phyloP scores from a whole-genome alignment of 1,140 invertebrate species.

The Helicoverpa armigera region DNA sequence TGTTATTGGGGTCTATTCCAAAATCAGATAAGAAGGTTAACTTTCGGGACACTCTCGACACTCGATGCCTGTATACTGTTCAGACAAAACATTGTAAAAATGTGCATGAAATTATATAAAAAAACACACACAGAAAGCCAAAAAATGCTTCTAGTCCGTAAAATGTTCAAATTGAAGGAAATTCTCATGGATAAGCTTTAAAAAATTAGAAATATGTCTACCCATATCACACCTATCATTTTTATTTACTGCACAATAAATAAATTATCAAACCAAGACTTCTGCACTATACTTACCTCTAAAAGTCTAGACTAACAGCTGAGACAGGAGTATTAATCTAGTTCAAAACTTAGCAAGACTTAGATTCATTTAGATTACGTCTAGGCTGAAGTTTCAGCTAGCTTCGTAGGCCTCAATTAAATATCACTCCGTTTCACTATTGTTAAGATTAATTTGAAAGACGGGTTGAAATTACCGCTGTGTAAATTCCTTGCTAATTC shows the following conservation, averaged over 20 bases:
- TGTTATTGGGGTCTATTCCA: not conserved
- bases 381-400: not conserved
- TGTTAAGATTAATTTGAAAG: not conserved
- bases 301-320: not conserved
- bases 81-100: too few species aligned
- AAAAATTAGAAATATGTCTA: too few species aligned
- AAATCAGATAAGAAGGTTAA: not conserved
- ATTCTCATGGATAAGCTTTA: too few species aligned
- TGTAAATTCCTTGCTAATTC: too few species aligned
- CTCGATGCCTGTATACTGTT: too few species aligned
- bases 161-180: too few species aligned
- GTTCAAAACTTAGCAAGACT: slow-evolving; percentile 10
- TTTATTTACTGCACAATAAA: not conserved
- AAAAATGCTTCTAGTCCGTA: too few species aligned
- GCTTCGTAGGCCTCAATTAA: not conserved
- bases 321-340: not conserved
- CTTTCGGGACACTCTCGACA: too few species aligned
- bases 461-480: too few species aligned
- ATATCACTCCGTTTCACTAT: not conserved
- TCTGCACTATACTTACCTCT: not conserved
- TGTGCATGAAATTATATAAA: too few species aligned
- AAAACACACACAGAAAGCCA: too few species aligned
- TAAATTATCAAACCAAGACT: not conserved
- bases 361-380: slow-evolving; percentile 5
- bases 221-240: too few species aligned